Conservation (phyloP, 23 tunicate genomes). For the Ascidia mentula region DNA sequence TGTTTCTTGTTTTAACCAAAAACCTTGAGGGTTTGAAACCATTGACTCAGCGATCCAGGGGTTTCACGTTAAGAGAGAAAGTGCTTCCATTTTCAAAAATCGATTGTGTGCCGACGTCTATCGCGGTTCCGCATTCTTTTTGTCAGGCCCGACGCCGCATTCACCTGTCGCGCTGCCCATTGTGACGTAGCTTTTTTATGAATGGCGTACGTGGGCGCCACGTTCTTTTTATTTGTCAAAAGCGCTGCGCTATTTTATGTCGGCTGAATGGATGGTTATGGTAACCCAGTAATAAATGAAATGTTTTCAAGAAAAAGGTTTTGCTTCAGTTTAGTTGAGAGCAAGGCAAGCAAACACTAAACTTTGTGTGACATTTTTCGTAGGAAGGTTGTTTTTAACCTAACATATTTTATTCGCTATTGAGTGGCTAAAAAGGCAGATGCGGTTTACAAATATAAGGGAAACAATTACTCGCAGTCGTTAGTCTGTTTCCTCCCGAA, state of each 20-base stretch:
- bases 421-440: no score
- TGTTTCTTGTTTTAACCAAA: neutral
- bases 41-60: neutral
- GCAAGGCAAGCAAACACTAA: no score
- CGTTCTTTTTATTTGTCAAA: neutral
- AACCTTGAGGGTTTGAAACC: neutral
- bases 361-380: no score
- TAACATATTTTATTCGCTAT: no score
- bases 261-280: neutral
- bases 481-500: no score
- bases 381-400: no score
- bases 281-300: no score
- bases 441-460: no score
- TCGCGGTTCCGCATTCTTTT: neutral
- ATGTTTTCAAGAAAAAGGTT: no score
- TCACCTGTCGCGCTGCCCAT: conserved; percentile 10
- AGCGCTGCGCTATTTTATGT: neutral
- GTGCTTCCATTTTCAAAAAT: neutral
- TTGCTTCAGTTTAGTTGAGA: no score
- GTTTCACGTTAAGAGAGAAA: neutral
- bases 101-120: neutral
- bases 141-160: neutral
- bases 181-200: neutral
- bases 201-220: neutral
- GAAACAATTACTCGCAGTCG: no score